Evolutionary conservation across 1,140 invertebrate species (phyloP).

Genomic region (Matsumurasca onukii): DNA sequence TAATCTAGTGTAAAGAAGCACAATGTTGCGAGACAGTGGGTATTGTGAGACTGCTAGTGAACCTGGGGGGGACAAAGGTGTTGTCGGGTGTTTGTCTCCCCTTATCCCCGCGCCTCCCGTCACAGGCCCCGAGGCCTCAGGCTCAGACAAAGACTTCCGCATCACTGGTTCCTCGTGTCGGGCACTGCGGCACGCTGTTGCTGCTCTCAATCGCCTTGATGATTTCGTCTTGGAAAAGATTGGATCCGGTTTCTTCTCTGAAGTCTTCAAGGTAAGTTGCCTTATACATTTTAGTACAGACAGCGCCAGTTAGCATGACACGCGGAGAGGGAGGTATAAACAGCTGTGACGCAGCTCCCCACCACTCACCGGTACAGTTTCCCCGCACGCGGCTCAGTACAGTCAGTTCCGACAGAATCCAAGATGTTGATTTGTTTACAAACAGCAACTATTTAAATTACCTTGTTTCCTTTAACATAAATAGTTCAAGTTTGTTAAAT

Average conservation of each 20-base stretch:
- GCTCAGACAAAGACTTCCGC: constrained; percentile 37
- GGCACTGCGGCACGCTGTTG: constrained; percentile 84
- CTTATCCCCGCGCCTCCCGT: constrained; percentile 7
- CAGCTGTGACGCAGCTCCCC: no score
- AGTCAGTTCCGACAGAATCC: no score
- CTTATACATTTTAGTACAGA: constrained; percentile 9
- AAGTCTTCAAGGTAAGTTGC: constrained; percentile 88
- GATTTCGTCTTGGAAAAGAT: constrained; percentile 92
- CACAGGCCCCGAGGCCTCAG: not conserved
- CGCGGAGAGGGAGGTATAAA: no score
- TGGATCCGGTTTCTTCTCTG: constrained; percentile 93
- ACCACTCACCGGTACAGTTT: no score
- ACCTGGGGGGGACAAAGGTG: constrained; percentile 12
- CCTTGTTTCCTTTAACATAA: no score
- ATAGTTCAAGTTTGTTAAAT: no score
- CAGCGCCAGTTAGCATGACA: no score
- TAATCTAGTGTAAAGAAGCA: no score
- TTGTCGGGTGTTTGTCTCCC: not conserved
- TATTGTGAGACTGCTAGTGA: constrained; percentile 20
- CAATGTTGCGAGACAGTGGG: constrained; percentile 33
- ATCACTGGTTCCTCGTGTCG: constrained; percentile 75
- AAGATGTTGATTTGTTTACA: no score
- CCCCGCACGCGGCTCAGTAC: no score
- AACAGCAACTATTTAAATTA: no score
- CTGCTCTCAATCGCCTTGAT: constrained; percentile 86